Base-by-base conservation (phyloP, 2,797 vertebrate species). In the Pseudopleuronectes americanus region DNA sequence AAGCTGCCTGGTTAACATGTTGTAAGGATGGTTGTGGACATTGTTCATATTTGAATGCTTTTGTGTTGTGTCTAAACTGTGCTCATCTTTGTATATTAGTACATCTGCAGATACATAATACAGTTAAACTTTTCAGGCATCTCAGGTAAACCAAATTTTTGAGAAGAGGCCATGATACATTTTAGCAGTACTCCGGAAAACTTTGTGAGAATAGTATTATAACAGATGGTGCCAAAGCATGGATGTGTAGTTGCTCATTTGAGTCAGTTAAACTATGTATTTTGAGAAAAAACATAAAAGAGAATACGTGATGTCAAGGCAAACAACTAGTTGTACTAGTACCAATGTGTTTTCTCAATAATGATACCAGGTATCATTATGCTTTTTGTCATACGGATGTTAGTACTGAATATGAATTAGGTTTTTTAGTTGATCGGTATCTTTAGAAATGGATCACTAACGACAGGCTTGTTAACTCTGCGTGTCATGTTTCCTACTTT, bases 381-480 rank as follows among this genome's bases (percentile, higher is more conserved):
- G 33, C 47, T 62, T 74, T 55, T 41, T 28, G 4, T 43, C 13
- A 67, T 17, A 41, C 47, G 31, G 45, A 73, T 33, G 31, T 33
- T 33, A 33, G 8, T 70, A 36, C 56, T 43, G 60, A 38, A 51
- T 26, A 53, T 67, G 38, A 76, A 64, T 64, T 24, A 51, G 58
- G 4, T 41, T 58, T 12, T 28, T 41, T 52, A 22, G 33, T 47
- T 66, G 13, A 59, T 51, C 57, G 57, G 23, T 23, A 31, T 53
- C 53, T 71, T 43, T 45, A 24, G 36, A 48, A 64, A 68, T 62
- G 49, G 48, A 33, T 64, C 17, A 3, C 36, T 60, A 62, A 53
- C 31, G 10, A 64, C 49, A 17, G 57, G 53, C 57, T n/a, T 54
- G 17, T 38, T 63, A 41, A 72, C 67, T 51, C 51, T n/a, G 28